Evolutionary conservation across 2,888 invertebrate species (phyloP).

Genomic region (Callyntrura guangdongensis): DNA sequence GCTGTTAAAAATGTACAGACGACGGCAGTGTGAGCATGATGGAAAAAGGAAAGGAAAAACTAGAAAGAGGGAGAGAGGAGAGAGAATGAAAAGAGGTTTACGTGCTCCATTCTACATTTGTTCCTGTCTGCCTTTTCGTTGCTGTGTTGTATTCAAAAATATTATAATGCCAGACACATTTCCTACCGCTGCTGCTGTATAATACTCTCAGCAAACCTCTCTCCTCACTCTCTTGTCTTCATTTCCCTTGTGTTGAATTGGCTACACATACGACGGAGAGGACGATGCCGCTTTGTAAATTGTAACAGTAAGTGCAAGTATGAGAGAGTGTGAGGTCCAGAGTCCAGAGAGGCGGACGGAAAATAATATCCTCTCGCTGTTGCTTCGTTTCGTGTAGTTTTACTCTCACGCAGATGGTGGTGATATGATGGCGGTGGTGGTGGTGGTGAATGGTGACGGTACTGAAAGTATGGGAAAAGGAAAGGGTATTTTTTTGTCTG

Average conservation of each 20-base stretch:
- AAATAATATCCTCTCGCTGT: slow-evolving; percentile 18
- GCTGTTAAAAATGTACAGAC: slow-evolving; percentile 2
- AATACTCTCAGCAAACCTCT: not conserved
- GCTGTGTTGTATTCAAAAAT: not conserved
- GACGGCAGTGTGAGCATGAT: no score
- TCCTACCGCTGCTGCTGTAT: no score
- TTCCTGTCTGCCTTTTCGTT: not conserved
- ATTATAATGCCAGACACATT: not conserved
- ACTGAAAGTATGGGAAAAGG: slow-evolving; percentile 70
- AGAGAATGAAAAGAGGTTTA: slow-evolving; percentile 32
- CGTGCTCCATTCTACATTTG: slow-evolving; percentile 21
- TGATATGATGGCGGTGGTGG: not conserved
- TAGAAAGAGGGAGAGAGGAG: not conserved
- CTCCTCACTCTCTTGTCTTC: not conserved
- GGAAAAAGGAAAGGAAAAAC: slow-evolving; percentile 45
- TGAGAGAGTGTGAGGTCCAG: not conserved
- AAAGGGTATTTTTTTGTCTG: slow-evolving; percentile 67
- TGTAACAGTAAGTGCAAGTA: slow-evolving; percentile 20
- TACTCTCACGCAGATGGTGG: slow-evolving; percentile 57
- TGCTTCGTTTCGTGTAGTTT: not conserved
- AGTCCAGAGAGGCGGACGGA: not conserved
- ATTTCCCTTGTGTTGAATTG: not conserved
- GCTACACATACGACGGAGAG: not conserved
- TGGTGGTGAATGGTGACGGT: slow-evolving; percentile 31
- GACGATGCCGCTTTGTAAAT: not conserved